Base-by-base conservation (phyloP, 1,140 invertebrate species). In the Sesamia nonagrioides region DNA sequence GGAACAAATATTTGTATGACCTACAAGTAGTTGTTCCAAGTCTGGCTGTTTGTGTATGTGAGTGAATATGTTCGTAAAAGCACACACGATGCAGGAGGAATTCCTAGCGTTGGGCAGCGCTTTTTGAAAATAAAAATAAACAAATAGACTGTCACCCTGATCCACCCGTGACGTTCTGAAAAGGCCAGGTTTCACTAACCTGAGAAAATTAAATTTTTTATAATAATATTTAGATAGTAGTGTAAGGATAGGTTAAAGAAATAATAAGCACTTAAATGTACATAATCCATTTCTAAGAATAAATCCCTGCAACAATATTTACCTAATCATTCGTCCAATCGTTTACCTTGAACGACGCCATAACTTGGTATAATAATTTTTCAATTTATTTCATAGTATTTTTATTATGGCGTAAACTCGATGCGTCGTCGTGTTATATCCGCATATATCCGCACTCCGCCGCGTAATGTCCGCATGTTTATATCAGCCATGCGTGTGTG, bases 321-420 rank as follows among this genome's bases (percentile, higher is more conserved):
- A 54, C n/a, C 35, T 27, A 40, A 56, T 18, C 6, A 40, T 56
- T 72, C 35, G 50, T 8, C 69, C 35, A 63, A 42, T 42, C n/a
- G 60, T 63, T 18, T 35, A 63, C 60, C 60, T 63, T 63, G n/a
- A 52, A 56, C 52, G 69, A 54, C 21, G 50, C 69, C 9, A 72
- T 72, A 72, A 72, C 69, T 72, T 13, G 33, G 69, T 37, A 72
- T 56, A 56, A 72, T 72, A 72, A 72, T 56, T 72, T 72, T 72
- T 72, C 69, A 72, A 72, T 72, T 72, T 72, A 72, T 72, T 72
- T 72, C 69, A 72, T 72, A 72, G 69, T 72, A 72, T 72, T 72
- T 72, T 72, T 72, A 72, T 40, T 56, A 33, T 56, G 69, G 50
- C 69, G 69, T 72, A 72, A 72, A 72, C 15, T 42, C 35, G 17